Conservation (phyloP, 2,797 vertebrate genomes). For the Rousettus madagascariensis region DNA sequence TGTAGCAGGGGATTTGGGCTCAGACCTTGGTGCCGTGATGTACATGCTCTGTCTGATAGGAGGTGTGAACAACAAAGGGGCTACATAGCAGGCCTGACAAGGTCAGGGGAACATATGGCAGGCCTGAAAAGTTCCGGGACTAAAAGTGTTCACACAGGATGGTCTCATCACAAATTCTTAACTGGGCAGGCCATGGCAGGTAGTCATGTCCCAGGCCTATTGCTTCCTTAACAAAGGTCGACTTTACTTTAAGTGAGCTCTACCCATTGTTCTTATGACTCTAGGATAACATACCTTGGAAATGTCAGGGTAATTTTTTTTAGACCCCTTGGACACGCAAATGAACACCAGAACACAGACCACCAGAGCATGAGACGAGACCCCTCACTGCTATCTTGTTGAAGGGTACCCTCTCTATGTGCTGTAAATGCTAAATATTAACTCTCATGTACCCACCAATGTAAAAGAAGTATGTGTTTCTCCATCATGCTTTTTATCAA, state of each 20-base stretch:
- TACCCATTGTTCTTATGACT: no score
- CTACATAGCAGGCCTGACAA: not conserved
- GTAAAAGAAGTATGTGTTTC: not conserved
- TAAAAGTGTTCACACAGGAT: not conserved
- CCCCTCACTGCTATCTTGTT: not conserved
- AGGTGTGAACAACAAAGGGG: not conserved
- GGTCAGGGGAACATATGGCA: not conserved
- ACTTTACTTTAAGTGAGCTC: not conserved
- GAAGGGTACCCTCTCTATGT: not conserved
- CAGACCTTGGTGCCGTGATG: not conserved
- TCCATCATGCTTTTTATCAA: not conserved
- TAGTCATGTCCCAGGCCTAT: not conserved
- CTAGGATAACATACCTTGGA: no score
- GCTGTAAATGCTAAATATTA: not conserved
- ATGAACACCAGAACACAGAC: not conserved
- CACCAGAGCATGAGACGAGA: not conserved
- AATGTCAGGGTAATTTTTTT: no score
- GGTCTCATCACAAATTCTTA: not conserved
- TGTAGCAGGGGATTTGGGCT: rapidly evolving
- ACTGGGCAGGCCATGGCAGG: not conserved
- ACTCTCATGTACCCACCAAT: not conserved
- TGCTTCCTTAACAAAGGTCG: not conserved
- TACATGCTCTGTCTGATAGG: not conserved
- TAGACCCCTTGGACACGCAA: not conserved
- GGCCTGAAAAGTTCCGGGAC: not conserved